These are phyloP conservation scores for Hyppa rectilinea DNA, from an alignment of 2,888 invertebrate genomes.

Conservation along the genomic window DNA sequence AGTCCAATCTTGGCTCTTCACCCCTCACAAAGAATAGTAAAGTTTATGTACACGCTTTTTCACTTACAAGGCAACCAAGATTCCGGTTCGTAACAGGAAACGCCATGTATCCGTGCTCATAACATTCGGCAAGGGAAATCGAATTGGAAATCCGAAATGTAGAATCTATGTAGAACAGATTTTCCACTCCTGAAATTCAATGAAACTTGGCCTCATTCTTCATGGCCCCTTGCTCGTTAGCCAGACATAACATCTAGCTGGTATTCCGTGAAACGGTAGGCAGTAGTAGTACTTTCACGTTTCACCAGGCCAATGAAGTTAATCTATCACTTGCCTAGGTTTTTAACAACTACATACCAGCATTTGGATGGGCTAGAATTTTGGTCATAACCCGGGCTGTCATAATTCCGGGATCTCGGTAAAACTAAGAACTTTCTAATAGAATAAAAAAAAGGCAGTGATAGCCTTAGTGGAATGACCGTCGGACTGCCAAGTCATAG, in stretches of 20 bases:
- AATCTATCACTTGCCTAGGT: neutral
- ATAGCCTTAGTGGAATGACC: too few relatives aligned
- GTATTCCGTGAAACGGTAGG: neutral
- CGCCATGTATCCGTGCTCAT: constrained; percentile 22
- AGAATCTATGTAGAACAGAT: constrained; percentile 17
- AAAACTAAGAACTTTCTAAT: neutral
- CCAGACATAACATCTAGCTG: too few relatives aligned
- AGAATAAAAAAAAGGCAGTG: too few relatives aligned
- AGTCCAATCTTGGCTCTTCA: neutral
- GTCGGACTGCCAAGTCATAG: too few relatives aligned
- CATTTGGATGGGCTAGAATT: neutral
- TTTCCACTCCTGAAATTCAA: neutral
- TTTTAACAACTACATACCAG: neutral
- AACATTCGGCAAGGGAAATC: constrained; percentile 29
- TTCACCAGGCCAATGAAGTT: neutral
- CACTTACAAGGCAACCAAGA: constrained; percentile 33
- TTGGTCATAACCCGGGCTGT: neutral
- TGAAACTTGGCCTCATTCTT: neutral
- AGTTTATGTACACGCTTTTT: constrained; percentile 31
- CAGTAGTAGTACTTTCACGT: neutral
- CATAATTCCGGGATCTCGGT: neutral
- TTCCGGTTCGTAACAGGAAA: constrained; percentile 31
- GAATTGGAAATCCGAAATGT: constrained; percentile 38
- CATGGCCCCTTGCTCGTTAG: neutral
- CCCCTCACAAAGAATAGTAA: neutral